phyloP scores from a whole-genome alignment of 1,140 invertebrate genomes.

The Nymphalis io region DNA sequence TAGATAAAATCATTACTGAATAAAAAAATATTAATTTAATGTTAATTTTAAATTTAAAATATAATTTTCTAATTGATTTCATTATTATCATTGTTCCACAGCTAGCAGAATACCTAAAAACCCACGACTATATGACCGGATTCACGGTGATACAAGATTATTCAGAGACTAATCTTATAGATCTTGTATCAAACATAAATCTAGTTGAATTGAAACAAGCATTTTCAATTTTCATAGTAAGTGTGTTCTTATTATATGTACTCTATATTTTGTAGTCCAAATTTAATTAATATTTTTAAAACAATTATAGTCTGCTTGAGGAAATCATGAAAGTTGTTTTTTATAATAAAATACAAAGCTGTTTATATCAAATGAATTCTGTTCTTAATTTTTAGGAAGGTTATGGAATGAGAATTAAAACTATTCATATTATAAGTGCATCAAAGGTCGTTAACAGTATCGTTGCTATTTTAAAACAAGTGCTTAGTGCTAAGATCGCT shows the following conservation, averaged over 20 bases:
- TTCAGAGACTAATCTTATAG: slow-evolving; percentile 23
- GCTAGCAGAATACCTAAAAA: slow-evolving; percentile 38
- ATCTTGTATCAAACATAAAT: slow-evolving; percentile 19
- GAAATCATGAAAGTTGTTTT: background rate
- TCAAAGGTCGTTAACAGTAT: slow-evolving; percentile 43
- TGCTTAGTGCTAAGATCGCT: slow-evolving; percentile 37
- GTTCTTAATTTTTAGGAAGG: slow-evolving; percentile 41
- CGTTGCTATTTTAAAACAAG: slow-evolving; percentile 37
- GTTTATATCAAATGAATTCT: background rate
- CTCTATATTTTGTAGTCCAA: too few relatives aligned
- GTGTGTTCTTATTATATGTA: slow-evolving; percentile 3
- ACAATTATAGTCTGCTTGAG: background rate
- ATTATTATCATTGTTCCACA: slow-evolving; percentile 23
- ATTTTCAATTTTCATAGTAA: slow-evolving; percentile 26
- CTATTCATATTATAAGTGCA: slow-evolving; percentile 42
- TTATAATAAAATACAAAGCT: background rate
- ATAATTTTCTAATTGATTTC: too few relatives aligned
- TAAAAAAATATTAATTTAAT: too few relatives aligned
- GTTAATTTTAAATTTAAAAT: too few relatives aligned
- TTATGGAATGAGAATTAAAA: slow-evolving; percentile 47
- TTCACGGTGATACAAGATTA: slow-evolving; percentile 34
- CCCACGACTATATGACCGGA: slow-evolving; percentile 34
- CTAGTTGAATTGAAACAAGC: slow-evolving; percentile 27
- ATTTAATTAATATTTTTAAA: background rate
- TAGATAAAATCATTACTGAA: too few relatives aligned